Percentiles rank a stretch among this genome's conserved stretches.
These are phyloP conservation scores for Maniola jurtina DNA, from an alignment of 1,140 invertebrate genomes.

Conservation along the genomic window DNA sequence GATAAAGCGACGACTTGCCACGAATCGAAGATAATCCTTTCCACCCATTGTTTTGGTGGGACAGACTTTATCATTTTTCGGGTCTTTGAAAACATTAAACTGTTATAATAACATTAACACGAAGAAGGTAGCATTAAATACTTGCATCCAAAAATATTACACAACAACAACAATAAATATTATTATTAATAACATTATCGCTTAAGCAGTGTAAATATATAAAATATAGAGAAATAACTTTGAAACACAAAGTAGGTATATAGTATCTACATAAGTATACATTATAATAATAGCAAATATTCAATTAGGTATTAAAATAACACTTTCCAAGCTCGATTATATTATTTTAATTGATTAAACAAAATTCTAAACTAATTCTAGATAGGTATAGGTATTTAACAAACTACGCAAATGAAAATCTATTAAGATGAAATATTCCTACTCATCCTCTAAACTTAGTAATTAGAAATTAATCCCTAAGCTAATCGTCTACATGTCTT, in stretches of 20 bases:
- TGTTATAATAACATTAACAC: conserved; percentile 62
- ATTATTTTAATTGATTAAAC: conserved; percentile 56
- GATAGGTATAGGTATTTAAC: conserved; percentile 47
- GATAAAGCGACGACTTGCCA: conserved; percentile 50
- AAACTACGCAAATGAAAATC: conserved; percentile 62
- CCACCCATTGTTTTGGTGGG: conserved; percentile 30
- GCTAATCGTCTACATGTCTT: conserved; percentile 50
- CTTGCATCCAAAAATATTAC: conserved; percentile 75
- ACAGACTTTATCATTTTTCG: conserved; percentile 32
- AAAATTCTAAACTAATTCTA: conserved; percentile 68
- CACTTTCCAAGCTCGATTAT: conserved; percentile 73
- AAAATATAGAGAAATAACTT: conserved; percentile 73
- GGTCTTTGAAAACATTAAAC: conserved; percentile 49
- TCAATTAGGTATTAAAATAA: conserved; percentile 73
- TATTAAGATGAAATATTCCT: conserved; percentile 57
- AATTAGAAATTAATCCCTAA: conserved; percentile 60
- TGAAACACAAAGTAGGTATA: conserved; percentile 64
- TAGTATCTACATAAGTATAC: conserved; percentile 50
- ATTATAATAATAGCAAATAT: conserved; percentile 70
- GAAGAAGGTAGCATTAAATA: conserved; percentile 68
- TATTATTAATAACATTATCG: conserved; percentile 69
- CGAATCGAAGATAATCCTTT: conserved; percentile 36
- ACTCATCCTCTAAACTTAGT: conserved; percentile 78
- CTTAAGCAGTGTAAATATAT: conserved; percentile 76
- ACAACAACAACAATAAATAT: conserved; percentile 74